A percentile compares a stretch with the other conserved stretches of the same genome.
Evolutionary conservation across 2,113 vertebrate species (phyloP).

Genomic region (Ptychochromis oligacanthus): DNA sequence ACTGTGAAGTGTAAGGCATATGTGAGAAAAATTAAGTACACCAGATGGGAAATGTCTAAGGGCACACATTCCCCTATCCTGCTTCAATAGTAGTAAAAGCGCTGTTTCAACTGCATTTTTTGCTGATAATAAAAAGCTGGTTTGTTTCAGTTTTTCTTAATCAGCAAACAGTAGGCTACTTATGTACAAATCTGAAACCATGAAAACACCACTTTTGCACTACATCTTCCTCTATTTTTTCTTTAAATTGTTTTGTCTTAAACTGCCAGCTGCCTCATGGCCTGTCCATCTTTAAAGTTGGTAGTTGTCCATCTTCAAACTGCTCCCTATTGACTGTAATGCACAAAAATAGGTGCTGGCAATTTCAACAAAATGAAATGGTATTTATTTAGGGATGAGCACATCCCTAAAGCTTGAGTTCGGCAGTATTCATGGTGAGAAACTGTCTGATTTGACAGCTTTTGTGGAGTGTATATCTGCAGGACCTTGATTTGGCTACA

Average conservation of each 20-base stretch:
- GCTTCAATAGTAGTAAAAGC: conserved; percentile 42
- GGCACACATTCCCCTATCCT: conserved; percentile 40
- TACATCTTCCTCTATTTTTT: neutral
- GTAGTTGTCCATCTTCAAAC: conserved; percentile 17
- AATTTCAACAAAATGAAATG: conserved; percentile 15
- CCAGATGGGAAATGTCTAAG: conserved; percentile 61
- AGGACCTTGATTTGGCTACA: conserved; percentile 24
- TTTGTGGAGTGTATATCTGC: conserved; percentile 18
- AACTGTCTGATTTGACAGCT: conserved; percentile 29
- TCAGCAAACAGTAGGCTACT: conserved; percentile 35
- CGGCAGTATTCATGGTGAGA: conserved; percentile 4
- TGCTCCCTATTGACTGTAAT: neutral
- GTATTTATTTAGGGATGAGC: neutral
- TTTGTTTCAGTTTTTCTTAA: conserved; percentile 39
- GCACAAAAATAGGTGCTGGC: neutral
- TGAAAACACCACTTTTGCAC: neutral
- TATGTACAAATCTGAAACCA: neutral
- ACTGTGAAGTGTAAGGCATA: neutral
- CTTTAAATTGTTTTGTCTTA: neutral
- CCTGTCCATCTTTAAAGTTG: neutral
- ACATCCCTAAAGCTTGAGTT: neutral
- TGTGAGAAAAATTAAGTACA: conserved; percentile 17
- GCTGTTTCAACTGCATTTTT: conserved; percentile 46
- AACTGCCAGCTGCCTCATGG: neutral
- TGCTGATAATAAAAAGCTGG: conserved; percentile 48